Base-by-base conservation (phyloP, 2,797 vertebrate species). In the Pseudomugil tenellus region DNA sequence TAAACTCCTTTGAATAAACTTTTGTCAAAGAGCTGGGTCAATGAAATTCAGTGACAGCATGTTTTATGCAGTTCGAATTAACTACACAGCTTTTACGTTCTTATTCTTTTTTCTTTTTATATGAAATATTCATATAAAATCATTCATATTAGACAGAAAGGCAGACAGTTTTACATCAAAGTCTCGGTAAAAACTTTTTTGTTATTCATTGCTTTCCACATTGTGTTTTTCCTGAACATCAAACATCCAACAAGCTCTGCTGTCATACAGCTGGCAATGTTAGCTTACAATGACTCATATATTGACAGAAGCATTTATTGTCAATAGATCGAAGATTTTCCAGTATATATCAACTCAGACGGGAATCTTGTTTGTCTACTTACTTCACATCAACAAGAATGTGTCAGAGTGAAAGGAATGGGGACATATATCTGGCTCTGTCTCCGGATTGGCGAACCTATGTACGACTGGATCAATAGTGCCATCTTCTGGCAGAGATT, bases 401-500 rank as follows among this genome's bases (percentile, higher is more conserved):
- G 29, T 58, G 48, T 48, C 23, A 54, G 53, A 43, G 21, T 52
- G 35, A 57, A 21, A 16, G 37, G 28, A 41, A 31, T 16, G 37
- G 61, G 41, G 37, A 16, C 26, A 41, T 29, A 59, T 29, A 63
- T 58, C 67, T 57, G 63, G 37, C 8, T 10, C 74, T 58, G 31
- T 66, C 64, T 79, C 29, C 53, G 59, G 58, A 71, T 58, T 26
- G 68, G 64, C 67, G 63, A 8, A 51, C 54, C 60, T 41, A 14
- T 67, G 16, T 60, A 4, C 19, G 2, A 23, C 26, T 67, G 21
- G 25, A 25, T 80, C 81, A 82, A 80, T 58, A 90, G 67, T 91
- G 89, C 90, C 92, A 84, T 80, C 92, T 90, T 52, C 72, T 89
- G 92, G 85, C 58, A n/a, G 10, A 41, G 32, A 21, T 4, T n/a